Base-by-base conservation (phyloP, 2,888 invertebrate genomes). In the Dynastes tityus region DNA sequence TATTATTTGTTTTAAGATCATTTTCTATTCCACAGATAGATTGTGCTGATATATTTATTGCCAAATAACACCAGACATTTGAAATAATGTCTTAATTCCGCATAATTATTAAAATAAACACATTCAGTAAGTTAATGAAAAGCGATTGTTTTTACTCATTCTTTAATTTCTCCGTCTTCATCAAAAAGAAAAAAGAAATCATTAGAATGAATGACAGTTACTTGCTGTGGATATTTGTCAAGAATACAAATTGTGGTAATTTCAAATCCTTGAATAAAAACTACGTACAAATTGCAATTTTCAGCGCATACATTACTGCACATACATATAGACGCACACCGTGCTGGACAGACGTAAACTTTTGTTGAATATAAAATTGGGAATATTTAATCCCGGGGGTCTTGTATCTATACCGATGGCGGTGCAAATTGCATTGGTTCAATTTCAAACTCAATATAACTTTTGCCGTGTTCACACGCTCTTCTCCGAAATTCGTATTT, bases 381-480 rank as follows among this genome's bases (percentile, higher is more conserved):
- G 77, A 79, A 80, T 78, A 80, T 80, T 78, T 78, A 78, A 81
- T 84, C 85, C 83, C 84, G 70, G 63, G 81, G 82, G 84, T 76
- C 83, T 82, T 80, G 83, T 84, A 84, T 82, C 73, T 74, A 74
- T 61, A 74, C 61, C 79, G 81, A 82, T 76, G 74, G 67, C 77
- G 83, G 82, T 84, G 82, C 83, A 85, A 84, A 84, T 83, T 82
- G 82, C 84, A 83, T 82, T 83, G 81, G 84, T 85, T 86, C 86
- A 86, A 86, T 87, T 86, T 83, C 84, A 86, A 86, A 86, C 86
- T 87, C 86, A 86, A 87, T 87, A 87, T 85, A 87, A 87, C 86
- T 87, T 86, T 85, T 83, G 83, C 83, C 13, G 29, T 73, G 74
- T 49, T 61, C 55, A 75, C 53, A 70, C 51, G 51, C 61, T 68